Conservation (phyloP, 2,113 vertebrate genomes). For the Pachypanchax playfairii region DNA sequence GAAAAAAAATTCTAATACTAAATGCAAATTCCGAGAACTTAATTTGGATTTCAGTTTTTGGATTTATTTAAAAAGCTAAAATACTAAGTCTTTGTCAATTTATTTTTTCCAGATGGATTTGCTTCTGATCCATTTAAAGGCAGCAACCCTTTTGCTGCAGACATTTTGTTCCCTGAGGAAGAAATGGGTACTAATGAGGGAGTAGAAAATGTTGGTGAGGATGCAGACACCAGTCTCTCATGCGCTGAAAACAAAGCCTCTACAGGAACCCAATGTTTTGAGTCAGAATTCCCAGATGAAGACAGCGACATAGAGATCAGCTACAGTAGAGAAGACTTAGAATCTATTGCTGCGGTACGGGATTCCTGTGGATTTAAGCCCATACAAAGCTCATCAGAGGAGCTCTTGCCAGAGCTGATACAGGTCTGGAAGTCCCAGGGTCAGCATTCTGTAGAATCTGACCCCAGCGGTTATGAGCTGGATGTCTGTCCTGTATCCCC, state of each 20-base stretch:
- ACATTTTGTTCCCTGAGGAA: conserved; percentile 84
- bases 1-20: too few relatives aligned
- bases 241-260: conserved; percentile 74
- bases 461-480: conserved; percentile 73
- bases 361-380: conserved; percentile 66
- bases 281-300: conserved; percentile 74
- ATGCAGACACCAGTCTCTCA: conserved; percentile 67
- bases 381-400: conserved; percentile 72
- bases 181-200: not conserved
- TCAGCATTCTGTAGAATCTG: conserved; percentile 72
- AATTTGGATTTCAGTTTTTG: too few relatives aligned
- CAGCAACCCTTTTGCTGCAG: conserved; percentile 92
- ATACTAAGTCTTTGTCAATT: not conserved
- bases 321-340: conserved; percentile 72
- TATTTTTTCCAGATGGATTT: conserved; percentile 76
- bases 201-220: conserved; percentile 31
- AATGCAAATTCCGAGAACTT: too few relatives aligned
- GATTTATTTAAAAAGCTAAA: too few relatives aligned
- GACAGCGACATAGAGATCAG: conserved; percentile 77
- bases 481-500: conserved; percentile 56
- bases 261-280: conserved; percentile 76
- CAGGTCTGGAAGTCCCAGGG: conserved; percentile 58
- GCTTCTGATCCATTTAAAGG: conserved; percentile 95
- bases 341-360: conserved; percentile 5
- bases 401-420: conserved; percentile 52